phyloP scores from a whole-genome alignment of 1,140 invertebrate genomes.

The Drosophila willistoni region DNA sequence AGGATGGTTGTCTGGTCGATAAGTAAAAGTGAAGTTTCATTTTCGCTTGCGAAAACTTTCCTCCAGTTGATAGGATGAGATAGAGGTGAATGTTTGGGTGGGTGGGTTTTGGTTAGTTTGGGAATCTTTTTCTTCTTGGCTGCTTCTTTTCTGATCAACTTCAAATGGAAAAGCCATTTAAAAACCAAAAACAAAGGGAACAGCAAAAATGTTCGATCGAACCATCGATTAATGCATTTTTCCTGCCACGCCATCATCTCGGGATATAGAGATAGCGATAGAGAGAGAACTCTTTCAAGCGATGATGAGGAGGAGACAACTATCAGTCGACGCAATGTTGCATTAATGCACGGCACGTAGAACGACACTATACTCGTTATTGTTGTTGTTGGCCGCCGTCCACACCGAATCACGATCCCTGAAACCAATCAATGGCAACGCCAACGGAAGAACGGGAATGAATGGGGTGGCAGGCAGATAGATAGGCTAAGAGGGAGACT shows the following conservation, averaged over 20 bases:
- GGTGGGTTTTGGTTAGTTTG: background rate
- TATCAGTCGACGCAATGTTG: conserved; percentile 15
- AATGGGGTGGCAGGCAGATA: background rate
- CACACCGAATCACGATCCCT: conserved; percentile 26
- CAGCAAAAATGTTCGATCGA: background rate
- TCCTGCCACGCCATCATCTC: conserved; percentile 20
- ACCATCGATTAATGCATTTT: background rate
- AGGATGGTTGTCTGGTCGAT: conserved; percentile 22
- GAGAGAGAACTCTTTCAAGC: conserved; percentile 13
- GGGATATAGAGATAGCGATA: conserved; percentile 35
- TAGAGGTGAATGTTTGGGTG: conserved; percentile 18
- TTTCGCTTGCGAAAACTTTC: conserved; percentile 44
- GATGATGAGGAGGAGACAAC: background rate
- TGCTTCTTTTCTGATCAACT: conserved; percentile 12
- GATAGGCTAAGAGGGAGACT: conserved; percentile 5
- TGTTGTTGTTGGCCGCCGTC: background rate
- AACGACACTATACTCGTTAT: conserved; percentile 3
- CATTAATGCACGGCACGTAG: conserved; percentile 71
- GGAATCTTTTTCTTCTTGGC: background rate
- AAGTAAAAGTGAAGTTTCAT: conserved; percentile 73
- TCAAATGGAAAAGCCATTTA: conserved; percentile 16
- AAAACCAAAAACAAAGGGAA: background rate
- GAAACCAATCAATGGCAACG: conserved; percentile 57
- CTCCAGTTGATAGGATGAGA: conserved; percentile 19
- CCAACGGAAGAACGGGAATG: conserved; percentile 22